Percentiles rank a stretch among this genome's conserved stretches.
phyloP scores from a whole-genome alignment of 1,140 invertebrate species.

The Scaptomyza hsui region DNA sequence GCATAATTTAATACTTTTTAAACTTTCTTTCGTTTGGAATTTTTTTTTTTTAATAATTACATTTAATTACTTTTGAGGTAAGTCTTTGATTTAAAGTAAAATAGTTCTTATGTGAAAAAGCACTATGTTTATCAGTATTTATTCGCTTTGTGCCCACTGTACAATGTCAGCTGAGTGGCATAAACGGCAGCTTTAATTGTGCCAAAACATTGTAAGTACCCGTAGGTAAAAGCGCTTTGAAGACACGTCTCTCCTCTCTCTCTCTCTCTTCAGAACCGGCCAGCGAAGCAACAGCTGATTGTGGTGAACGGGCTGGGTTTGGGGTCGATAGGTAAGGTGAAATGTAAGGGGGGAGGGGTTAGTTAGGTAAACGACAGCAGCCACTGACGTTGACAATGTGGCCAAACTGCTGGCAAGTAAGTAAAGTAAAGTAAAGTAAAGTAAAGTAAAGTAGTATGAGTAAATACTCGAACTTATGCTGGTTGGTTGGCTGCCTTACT shows the following conservation, averaged over 20 bases:
- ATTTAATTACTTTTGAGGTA: not conserved
- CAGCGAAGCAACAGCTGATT: slow-evolving; percentile 58
- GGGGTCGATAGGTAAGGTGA: too few species aligned
- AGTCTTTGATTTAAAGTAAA: too few species aligned
- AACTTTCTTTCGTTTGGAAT: too few species aligned
- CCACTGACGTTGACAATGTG: slow-evolving; percentile 69
- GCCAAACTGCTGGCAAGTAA: slow-evolving; percentile 24
- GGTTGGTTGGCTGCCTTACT: slow-evolving; percentile 22
- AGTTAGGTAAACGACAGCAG: slow-evolving; percentile 23
- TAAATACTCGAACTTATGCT: slow-evolving; percentile 53
- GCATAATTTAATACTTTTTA: too few species aligned
- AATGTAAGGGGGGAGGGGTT: not conserved
- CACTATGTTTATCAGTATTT: too few species aligned
- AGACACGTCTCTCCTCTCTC: slow-evolving; percentile 33
- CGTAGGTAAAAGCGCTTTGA: slow-evolving; percentile 63
- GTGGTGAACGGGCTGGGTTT: not conserved
- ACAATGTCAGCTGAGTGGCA: slow-evolving; percentile 62
- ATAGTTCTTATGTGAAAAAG: too few species aligned
- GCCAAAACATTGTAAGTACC: slow-evolving; percentile 74
- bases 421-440: too few species aligned
- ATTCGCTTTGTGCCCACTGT: slow-evolving; percentile 19
- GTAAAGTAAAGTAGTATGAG: too few species aligned
- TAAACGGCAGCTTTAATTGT: slow-evolving; percentile 73
- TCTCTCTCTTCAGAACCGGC: slow-evolving; percentile 2
- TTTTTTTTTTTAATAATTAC: too few species aligned